phyloP scores from a whole-genome alignment of 2,888 invertebrate genomes.

The Cabera pusaria region DNA sequence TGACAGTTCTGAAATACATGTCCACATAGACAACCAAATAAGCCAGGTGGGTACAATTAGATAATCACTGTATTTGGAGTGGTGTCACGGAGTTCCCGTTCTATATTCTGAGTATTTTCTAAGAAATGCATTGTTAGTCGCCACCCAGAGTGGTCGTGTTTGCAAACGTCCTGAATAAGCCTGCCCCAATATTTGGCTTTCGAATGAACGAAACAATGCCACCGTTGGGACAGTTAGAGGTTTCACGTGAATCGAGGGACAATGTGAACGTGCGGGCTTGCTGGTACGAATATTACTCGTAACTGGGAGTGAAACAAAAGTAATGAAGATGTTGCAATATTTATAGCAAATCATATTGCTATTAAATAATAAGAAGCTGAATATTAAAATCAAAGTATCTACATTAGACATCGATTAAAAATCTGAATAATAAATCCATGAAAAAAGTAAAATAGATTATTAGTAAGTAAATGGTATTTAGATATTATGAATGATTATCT shows the following conservation, averaged over 20 bases:
- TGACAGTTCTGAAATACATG: constrained; percentile 63
- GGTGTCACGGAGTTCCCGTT: constrained; percentile 70
- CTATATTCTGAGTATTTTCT: constrained; percentile 53
- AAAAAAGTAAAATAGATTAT: no score
- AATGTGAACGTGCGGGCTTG: constrained; percentile 46
- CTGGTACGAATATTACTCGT: constrained; percentile 26
- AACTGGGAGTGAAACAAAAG: no score
- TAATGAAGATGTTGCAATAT: no score
- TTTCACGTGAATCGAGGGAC: constrained; percentile 61
- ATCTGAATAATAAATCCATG: no score
- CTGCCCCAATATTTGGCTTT: constrained; percentile 77
- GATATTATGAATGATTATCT: no score
- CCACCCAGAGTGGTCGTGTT: constrained; percentile 78
- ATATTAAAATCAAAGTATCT: no score
- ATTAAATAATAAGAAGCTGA: no score
- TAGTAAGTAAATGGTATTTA: no score
- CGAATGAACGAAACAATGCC: constrained; percentile 79
- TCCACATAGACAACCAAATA: constrained; percentile 71
- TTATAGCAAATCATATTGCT: no score
- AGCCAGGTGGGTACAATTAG: constrained; percentile 79
- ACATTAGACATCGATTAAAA: no score
- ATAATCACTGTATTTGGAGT: constrained; percentile 79
- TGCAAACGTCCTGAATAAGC: constrained; percentile 75
- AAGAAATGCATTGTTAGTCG: constrained; percentile 68
- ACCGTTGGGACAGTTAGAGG: constrained; percentile 72